These are phyloP conservation scores for Sturmia bella DNA, from an alignment of 2,888 invertebrate genomes.

Conservation along the genomic window DNA sequence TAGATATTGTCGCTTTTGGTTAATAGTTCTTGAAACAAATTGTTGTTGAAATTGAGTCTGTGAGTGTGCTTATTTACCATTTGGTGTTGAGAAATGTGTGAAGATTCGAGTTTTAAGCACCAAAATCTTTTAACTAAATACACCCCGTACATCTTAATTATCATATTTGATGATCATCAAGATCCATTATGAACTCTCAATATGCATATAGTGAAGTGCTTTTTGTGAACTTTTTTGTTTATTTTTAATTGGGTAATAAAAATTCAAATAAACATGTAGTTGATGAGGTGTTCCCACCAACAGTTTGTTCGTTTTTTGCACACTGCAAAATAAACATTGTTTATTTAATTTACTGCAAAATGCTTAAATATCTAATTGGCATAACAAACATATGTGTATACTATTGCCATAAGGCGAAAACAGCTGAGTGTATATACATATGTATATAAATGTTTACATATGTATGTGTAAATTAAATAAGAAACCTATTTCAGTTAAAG, in stretches of 20 bases:
- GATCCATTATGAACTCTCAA: not conserved
- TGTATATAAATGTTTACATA: not conserved
- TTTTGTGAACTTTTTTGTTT: slow-evolving; percentile 47
- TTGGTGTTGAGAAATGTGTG: slow-evolving; percentile 3
- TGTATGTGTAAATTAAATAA: slow-evolving; percentile 28
- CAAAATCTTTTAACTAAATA: slow-evolving; percentile 10
- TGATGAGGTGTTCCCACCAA: slow-evolving; percentile 57
- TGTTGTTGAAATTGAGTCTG: slow-evolving; percentile 23
- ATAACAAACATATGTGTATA: slow-evolving; percentile 10
- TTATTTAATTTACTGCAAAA: slow-evolving; percentile 6
- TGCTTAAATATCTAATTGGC: slow-evolving; percentile 4
- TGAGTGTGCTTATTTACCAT: slow-evolving; percentile 16
- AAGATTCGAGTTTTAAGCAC: slow-evolving; percentile 18
- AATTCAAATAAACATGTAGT: slow-evolving; percentile 52
- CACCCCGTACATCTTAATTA: slow-evolving; percentile 8
- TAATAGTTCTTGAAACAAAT: slow-evolving; percentile 18
- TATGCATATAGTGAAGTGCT: not conserved
- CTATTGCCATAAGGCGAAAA: slow-evolving; percentile 18
- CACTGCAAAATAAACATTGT: no score
- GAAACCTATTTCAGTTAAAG: slow-evolving; percentile 35
- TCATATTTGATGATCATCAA: slow-evolving; percentile 17
- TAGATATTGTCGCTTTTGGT: slow-evolving; percentile 14
- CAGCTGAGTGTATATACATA: slow-evolving; percentile 23
- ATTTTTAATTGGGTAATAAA: slow-evolving; percentile 63
- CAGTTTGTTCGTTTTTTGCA: slow-evolving; percentile 53